Percentiles rank a stretch among this genome's conserved stretches.
phyloP scores from a whole-genome alignment of 1,140 invertebrate species.

The Tetragonula clypearis region DNA sequence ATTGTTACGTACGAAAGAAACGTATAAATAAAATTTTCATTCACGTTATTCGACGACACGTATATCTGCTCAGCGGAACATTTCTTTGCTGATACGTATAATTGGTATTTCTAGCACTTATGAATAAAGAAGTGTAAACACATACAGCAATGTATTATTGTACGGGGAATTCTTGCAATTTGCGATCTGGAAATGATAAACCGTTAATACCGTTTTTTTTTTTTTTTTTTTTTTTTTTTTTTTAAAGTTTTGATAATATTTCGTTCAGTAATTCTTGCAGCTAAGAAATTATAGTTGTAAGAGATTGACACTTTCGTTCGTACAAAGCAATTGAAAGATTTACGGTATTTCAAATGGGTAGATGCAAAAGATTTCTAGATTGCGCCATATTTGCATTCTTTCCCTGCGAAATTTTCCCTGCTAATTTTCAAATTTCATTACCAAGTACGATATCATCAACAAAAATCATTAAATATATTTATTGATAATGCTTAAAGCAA shows the following conservation, averaged over 20 bases:
- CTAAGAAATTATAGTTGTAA: neutral
- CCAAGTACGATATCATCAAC: neutral
- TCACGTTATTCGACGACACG: slow-evolving; percentile 13
- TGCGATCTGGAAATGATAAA: neutral
- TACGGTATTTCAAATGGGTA: neutral
- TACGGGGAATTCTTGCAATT: neutral
- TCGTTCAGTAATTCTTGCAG: neutral
- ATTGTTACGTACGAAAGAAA: slow-evolving; percentile 36
- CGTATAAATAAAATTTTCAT: slow-evolving; percentile 48
- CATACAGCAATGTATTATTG: neutral
- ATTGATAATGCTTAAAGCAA: neutral
- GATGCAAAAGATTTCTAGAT: neutral
- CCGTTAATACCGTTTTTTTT: neutral
- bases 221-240: too few species aligned
- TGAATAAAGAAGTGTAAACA: slow-evolving; percentile 41
- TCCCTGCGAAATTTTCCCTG: neutral
- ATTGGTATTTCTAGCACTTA: slow-evolving; percentile 36
- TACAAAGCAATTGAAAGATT: neutral
- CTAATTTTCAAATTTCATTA: neutral
- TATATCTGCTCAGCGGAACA: neutral
- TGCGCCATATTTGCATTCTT: neutral
- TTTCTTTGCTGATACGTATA: neutral
- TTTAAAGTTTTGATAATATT: neutral
- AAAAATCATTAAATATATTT: neutral
- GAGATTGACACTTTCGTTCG: too few species aligned